Base-by-base conservation (phyloP, 2,797 vertebrate species). In the Lutjanus campechanus region DNA sequence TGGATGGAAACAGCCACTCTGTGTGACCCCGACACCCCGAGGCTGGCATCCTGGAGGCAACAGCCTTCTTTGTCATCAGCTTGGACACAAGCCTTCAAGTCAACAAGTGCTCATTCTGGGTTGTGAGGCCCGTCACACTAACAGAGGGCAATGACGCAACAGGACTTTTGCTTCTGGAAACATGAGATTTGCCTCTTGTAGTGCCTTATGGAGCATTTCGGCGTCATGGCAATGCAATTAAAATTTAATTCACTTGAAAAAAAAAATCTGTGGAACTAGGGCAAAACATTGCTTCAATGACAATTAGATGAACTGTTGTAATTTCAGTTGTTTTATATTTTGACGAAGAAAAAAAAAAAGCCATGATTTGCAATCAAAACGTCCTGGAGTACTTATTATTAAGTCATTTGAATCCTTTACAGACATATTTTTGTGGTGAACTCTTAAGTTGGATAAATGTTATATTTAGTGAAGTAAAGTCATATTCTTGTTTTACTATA, bases 131-230 rank as follows among this genome's bases (percentile, higher is more conserved):
- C 75, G 84, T 88, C 96, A 96, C 95, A 93, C 79, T 92, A 91
- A 93, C 94, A 94, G 95, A 95, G 94, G 95, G 96, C 95, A 95
- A 96, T 94, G 96, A 96, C 96, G 95, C 96, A 96, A 96, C 95
- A 93, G 96, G 96, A 97, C 97, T 96, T 96, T 95, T 96, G 94
- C 93, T 89, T 90, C 89, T 96, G 96, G 96, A 96, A 97, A 96
- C 95, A 95, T 87, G 96, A 94, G 88, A 90, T 80, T 90, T 92
- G 92, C 95, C 95, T 98, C 97, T 97, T 96, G 83, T 97, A 97
- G 98, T 99, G 98, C 98, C 98, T 99, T 99, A 99, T 93, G 95
- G 96, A 98, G 97, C 96, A 97, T 96, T 91, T 96, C 92, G 93
- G 96, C 96, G 92, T 97, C 93, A 95, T 93, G 94, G 96, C 97